Percentiles rank a stretch among this genome's conserved stretches.
Evolutionary conservation across 2,888 invertebrate genomes (phyloP).

Genomic region (Acleris sparsana): DNA sequence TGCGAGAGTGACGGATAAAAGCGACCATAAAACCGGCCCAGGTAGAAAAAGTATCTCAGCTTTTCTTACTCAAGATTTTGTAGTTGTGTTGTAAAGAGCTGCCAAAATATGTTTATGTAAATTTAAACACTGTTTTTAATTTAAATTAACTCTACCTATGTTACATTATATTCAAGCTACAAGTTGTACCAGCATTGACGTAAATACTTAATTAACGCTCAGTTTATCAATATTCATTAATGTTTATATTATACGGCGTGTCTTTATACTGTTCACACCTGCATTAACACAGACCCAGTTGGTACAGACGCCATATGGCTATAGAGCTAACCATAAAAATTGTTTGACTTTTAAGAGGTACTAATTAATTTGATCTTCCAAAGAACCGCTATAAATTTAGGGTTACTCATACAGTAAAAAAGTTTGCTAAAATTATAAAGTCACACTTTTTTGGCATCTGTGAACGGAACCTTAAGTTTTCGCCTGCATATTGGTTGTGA

Average conservation of each 20-base stretch:
- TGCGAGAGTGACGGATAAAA: too few relatives aligned
- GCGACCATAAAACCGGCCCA: too few relatives aligned
- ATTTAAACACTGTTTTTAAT: neutral
- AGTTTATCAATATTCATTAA: constrained; percentile 23
- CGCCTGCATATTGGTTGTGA: too few relatives aligned
- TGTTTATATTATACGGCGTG: constrained; percentile 8
- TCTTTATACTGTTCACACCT: constrained; percentile 22
- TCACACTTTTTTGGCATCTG: too few relatives aligned
- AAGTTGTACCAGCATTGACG: neutral
- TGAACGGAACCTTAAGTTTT: too few relatives aligned
- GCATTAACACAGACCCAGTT: constrained; percentile 14
- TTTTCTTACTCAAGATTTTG: too few relatives aligned
- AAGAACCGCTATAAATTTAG: constrained; percentile 25
- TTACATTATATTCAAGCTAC: neutral
- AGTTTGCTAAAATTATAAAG: neutral
- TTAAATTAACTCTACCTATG: neutral
- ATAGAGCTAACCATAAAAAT: constrained; percentile 19
- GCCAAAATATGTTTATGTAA: too few relatives aligned
- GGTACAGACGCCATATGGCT: constrained; percentile 20
- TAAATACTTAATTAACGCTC: constrained; percentile 5
- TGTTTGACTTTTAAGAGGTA: constrained; percentile 34
- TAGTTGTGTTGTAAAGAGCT: too few relatives aligned
- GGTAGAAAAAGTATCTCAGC: too few relatives aligned
- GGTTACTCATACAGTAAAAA: constrained; percentile 4
- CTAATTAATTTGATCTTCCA: constrained; percentile 35